Evolutionary conservation across 2,888 invertebrate genomes (phyloP).

Genomic region (Amiota minor): DNA sequence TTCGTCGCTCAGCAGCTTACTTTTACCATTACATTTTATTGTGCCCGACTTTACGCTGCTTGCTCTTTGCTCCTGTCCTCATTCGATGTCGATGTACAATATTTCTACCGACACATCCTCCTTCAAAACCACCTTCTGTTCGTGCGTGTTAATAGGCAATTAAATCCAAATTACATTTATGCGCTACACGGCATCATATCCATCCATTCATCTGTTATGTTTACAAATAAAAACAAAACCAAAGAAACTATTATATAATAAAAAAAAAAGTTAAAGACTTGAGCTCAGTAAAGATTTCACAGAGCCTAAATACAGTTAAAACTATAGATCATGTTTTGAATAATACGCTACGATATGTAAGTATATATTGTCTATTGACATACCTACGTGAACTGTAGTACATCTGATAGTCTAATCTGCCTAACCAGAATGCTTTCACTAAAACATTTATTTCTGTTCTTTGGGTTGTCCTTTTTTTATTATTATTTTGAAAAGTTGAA

Average conservation of each 20-base stretch:
- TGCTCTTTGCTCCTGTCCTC: not conserved
- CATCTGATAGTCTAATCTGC: too few species aligned
- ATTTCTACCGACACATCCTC: not conserved
- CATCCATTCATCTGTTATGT: conserved; percentile 44
- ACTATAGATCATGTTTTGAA: too few species aligned
- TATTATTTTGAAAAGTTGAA: conserved; percentile 3
- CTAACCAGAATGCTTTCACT: too few species aligned
- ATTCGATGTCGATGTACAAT: not conserved
- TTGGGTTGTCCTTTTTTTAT: conserved; percentile 11
- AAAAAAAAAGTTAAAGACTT: too few species aligned
- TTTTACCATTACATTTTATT: not conserved
- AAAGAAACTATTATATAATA: too few species aligned
- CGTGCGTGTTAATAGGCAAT: conserved; percentile 69
- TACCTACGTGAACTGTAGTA: too few species aligned
- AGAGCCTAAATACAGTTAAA: too few species aligned
- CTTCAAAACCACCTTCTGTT: conserved; percentile 47
- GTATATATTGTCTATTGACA: too few species aligned
- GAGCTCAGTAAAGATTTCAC: too few species aligned
- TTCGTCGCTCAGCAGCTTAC: not conserved
- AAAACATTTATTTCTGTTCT: not conserved
- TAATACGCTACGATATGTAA: too few species aligned
- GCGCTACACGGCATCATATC: conserved; percentile 37
- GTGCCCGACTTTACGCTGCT: not conserved
- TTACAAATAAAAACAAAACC: not conserved
- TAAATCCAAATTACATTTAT: conserved; percentile 66